phyloP scores from a whole-genome alignment of 1,140 invertebrate species.

The Drosophila eugracilis region DNA sequence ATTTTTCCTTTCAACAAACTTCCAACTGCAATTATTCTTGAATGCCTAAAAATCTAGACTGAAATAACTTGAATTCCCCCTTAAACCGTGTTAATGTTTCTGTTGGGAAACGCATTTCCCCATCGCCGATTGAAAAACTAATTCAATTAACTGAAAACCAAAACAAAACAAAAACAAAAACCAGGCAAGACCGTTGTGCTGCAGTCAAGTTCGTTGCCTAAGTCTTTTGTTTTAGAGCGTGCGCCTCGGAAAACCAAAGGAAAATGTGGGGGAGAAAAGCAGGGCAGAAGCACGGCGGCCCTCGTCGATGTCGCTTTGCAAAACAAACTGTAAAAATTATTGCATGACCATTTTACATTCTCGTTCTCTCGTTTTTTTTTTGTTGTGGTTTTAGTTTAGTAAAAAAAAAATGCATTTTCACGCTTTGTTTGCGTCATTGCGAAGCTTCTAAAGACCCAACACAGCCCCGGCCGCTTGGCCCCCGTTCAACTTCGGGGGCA shows the following conservation, averaged over 20 bases:
- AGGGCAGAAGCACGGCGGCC: neutral
- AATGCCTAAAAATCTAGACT: too few species aligned
- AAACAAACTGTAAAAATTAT: slow-evolving; percentile 81
- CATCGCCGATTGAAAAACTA: slow-evolving; percentile 14
- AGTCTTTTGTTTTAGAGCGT: slow-evolving; percentile 68
- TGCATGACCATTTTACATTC: slow-evolving; percentile 64
- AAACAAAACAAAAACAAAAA: too few species aligned
- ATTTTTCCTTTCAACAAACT: neutral
- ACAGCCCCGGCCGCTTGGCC: neutral
- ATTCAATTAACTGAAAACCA: slow-evolving; percentile 15
- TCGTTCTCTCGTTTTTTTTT: slow-evolving; percentile 7
- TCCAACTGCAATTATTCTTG: neutral
- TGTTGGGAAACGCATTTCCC: slow-evolving; percentile 23
- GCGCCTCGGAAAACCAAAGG: too few species aligned
- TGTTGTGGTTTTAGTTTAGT: slow-evolving; percentile 19
- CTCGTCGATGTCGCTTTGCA: slow-evolving; percentile 65
- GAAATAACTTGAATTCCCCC: neutral
- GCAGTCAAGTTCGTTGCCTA: slow-evolving; percentile 75
- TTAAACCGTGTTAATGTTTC: neutral
- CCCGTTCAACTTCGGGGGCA: slow-evolving; percentile 27
- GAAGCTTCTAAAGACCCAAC: slow-evolving; percentile 15
- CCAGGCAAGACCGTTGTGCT: slow-evolving; percentile 2
- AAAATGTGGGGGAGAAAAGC: neutral
- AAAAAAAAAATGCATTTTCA: slow-evolving; percentile 70
- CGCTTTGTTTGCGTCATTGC: slow-evolving; percentile 57